Conservation (phyloP, 2,888 invertebrate genomes). For the Malthinus seriepunctatus region DNA sequence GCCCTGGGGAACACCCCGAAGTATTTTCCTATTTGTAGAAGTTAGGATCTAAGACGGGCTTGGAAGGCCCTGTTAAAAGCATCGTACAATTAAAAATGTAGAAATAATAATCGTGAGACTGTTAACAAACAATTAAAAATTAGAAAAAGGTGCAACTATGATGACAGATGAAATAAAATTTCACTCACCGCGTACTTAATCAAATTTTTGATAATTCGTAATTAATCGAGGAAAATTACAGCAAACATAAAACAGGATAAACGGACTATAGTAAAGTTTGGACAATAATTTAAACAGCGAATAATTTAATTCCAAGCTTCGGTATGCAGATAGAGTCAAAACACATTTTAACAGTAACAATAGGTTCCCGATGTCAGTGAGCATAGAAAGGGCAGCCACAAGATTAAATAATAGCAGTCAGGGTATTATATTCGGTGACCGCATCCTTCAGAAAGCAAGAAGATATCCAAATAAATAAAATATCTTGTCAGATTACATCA, state of each 20-base stretch:
- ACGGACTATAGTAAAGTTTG: conserved; percentile 22
- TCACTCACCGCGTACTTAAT: no score
- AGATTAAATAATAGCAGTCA: conserved; percentile 37
- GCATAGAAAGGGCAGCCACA: conserved; percentile 29
- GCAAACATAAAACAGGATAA: conserved; percentile 21
- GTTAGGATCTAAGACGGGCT: no score
- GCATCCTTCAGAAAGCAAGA: conserved; percentile 33
- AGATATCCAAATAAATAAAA: conserved; percentile 18
- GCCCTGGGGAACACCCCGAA: no score
- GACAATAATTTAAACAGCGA: conserved; percentile 24
- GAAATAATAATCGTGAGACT: no score
- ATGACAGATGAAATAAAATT: no score
- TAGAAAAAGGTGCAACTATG: no score
- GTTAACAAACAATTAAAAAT: no score
- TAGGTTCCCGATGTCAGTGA: conserved; percentile 32
- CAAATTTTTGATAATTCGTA: background rate
- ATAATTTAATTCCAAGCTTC: conserved; percentile 25
- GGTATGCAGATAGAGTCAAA: conserved; percentile 22
- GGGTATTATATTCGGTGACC: conserved; percentile 33
- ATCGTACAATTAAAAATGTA: no score
- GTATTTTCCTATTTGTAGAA: no score
- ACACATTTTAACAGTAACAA: conserved; percentile 30
- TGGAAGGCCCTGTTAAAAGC: no score
- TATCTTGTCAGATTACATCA: conserved; percentile 4
- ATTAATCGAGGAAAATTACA: conserved; percentile 22